These are phyloP conservation scores for Epinephelus awoara DNA, from an alignment of 2,797 vertebrate species.

Conservation along the genomic window DNA sequence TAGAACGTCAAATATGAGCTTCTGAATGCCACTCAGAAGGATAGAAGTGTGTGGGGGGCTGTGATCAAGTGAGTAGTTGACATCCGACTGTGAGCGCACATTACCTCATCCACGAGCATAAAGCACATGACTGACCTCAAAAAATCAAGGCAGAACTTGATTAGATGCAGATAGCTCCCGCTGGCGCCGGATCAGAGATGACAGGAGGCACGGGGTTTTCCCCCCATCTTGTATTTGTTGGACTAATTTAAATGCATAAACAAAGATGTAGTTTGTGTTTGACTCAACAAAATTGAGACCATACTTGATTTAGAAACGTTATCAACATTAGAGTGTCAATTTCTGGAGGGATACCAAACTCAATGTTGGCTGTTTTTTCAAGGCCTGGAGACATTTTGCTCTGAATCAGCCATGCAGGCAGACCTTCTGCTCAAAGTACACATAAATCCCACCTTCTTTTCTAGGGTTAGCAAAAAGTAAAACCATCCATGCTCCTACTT, in stretches of 20 bases:
- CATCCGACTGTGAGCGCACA: slow-evolving; percentile 28
- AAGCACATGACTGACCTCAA: slow-evolving; percentile 22
- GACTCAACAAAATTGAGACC: slow-evolving; percentile 44
- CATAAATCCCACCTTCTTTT: not conserved
- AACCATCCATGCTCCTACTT: not conserved
- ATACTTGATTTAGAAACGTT: slow-evolving; percentile 38
- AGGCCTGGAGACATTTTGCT: not conserved
- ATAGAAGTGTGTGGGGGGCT: not conserved
- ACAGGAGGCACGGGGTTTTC: slow-evolving; percentile 38
- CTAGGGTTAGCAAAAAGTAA: not conserved
- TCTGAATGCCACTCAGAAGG: slow-evolving; percentile 10
- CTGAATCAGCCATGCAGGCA: not conserved
- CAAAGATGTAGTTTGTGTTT: slow-evolving; percentile 51
- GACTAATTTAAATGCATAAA: slow-evolving; percentile 61
- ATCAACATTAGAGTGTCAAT: slow-evolving; percentile 40
- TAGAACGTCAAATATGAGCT: slow-evolving; percentile 20
- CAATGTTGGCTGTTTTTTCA: not conserved
- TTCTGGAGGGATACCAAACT: slow-evolving; percentile 19
- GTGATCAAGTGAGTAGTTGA: slow-evolving; percentile 5
- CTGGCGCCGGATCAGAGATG: slow-evolving; percentile 52
- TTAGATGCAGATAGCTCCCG: slow-evolving; percentile 50
- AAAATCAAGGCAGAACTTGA: slow-evolving; percentile 48
- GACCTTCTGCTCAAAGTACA: not conserved
- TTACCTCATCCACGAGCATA: slow-evolving; percentile 45
- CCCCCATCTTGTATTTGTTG: slow-evolving; percentile 49